A percentile compares a stretch with the other conserved stretches of the same genome.
Evolutionary conservation across 92 coral and sea anemone species (phyloP).

Genomic region (Parazoanthus darwini): DNA sequence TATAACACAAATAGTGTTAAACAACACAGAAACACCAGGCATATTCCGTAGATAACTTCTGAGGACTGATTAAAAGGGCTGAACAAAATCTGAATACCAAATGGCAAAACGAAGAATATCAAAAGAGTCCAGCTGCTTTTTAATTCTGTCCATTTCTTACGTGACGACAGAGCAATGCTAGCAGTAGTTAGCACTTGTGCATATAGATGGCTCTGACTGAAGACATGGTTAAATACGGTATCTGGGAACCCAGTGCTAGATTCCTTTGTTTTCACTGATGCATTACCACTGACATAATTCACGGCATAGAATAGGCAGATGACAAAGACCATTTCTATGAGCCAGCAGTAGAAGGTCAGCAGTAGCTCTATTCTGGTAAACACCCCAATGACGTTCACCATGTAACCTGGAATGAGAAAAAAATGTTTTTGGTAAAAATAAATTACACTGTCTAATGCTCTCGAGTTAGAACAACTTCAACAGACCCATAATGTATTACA

Average conservation of each 20-base stretch:
- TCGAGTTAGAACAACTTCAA: too few species aligned
- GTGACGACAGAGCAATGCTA: slow-evolving; percentile 71
- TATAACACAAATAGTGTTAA: slow-evolving; percentile 46
- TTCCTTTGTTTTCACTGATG: slow-evolving; percentile 21
- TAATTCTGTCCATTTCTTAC: slow-evolving; percentile 64
- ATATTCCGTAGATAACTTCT: slow-evolving; percentile 53
- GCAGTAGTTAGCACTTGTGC: slow-evolving; percentile 74
- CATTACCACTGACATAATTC: slow-evolving; percentile 42
- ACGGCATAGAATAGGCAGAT: slow-evolving; percentile 49
- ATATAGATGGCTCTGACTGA: slow-evolving; percentile 69
- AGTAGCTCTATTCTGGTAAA: slow-evolving; percentile 58
- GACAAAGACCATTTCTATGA: slow-evolving; percentile 52
- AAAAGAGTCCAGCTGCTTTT: slow-evolving; percentile 61
- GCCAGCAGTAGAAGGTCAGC: slow-evolving; percentile 67
- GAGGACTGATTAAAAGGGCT: slow-evolving; percentile 57
- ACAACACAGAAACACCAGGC: slow-evolving; percentile 55
- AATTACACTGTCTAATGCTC: too few species aligned
- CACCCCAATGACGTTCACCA: slow-evolving; percentile 55
- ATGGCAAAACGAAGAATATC: slow-evolving; percentile 65
- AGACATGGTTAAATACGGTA: slow-evolving; percentile 45
- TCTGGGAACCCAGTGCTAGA: slow-evolving; percentile 24
- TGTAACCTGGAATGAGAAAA: slow-evolving; percentile 50
- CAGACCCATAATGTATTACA: neutral
- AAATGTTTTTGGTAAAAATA: too few species aligned
- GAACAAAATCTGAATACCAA: slow-evolving; percentile 63